Base-by-base conservation (phyloP, 2,888 invertebrate genomes). In the Hydriomena furcata region DNA sequence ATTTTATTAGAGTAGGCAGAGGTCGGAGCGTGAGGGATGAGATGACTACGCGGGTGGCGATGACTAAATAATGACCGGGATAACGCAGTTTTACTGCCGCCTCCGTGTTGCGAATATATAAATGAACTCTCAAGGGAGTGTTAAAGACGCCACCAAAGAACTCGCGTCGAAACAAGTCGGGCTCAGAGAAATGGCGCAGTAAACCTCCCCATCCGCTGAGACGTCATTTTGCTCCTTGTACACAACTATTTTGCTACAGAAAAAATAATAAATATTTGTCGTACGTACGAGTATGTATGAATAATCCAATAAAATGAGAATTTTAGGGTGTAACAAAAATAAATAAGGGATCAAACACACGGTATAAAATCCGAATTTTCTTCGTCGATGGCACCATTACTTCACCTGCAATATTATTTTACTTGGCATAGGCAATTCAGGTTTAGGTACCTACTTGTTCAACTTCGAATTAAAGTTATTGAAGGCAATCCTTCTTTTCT, bases 11-110 rank as follows among this genome's bases (percentile, higher is more conserved):
- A 27, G 52, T 55, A 55, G 60, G 51, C 53, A 55, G 45, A 30
- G 36, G 46, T 40, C 8, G 32, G 31, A 41, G 50, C 45, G 52
- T 52, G 56, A 74, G 69, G 52, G 38, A 38, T 11, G 7, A 12
- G 12, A 8, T 5, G 41, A 12, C 27, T n/a, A 7, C 50, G 51
- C 75, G 69, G 46, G 46, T 28, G 79, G 83, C 80, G 88, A 89
- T 90, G 89, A 89, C 90, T 90, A 88, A 90, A 87, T 89, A 89
- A 90, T 89, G 89, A 89, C 87, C 76, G 73, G 87, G 82, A 86
- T 90, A 89, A 90, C 89, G 84, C 89, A 82, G 84, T 85, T 90
- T 90, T 90, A 89, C 87, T 85, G 83, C 89, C 73, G 78, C 71
- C 82, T 85, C 80, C 89, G 89, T 84, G 88, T 84, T 84, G 82